A percentile compares a stretch with the other conserved stretches of the same genome.
phyloP scores from a whole-genome alignment of 2,797 vertebrate species.

The Chelmon rostratus region DNA sequence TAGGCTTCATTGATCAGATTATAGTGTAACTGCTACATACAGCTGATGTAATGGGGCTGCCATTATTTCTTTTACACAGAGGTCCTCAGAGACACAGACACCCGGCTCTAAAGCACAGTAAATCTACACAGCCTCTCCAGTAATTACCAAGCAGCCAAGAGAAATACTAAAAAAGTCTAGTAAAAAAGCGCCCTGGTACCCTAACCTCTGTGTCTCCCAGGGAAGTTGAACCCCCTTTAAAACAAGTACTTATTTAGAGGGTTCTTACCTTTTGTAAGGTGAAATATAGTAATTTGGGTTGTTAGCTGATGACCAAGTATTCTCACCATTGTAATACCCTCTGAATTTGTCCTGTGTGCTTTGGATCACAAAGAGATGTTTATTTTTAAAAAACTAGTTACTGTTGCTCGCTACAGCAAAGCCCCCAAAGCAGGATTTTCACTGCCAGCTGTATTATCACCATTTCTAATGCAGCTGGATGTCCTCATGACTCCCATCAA shows the following conservation, averaged over 20 bases:
- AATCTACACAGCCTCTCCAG: conserved; percentile 14
- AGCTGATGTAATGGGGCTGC: conserved; percentile 46
- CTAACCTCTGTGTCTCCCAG: conserved; percentile 32
- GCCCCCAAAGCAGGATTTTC: conserved; percentile 12
- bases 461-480: conserved; percentile 48
- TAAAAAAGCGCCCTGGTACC: conserved; percentile 25
- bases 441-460: not conserved
- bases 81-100: conserved; percentile 37
- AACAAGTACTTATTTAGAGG: conserved; percentile 34
- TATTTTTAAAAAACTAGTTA: not conserved
- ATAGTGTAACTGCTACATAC: conserved; percentile 38
- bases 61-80: conserved; percentile 48
- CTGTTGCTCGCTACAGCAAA: not conserved
- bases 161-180: conserved; percentile 46
- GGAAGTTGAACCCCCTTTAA: conserved; percentile 26
- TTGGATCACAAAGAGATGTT: not conserved
- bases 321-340: conserved; percentile 10
- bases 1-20: conserved; percentile 46
- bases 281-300: conserved; percentile 29
- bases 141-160: conserved; percentile 64
- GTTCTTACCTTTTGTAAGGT: conserved; percentile 30
- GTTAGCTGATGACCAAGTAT: conserved; percentile 2
- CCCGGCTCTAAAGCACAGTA: conserved; percentile 23
- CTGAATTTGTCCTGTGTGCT: conserved; percentile 1
- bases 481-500: conserved; percentile 42